A percentile compares a stretch with the other conserved stretches of the same genome.
Evolutionary conservation across 2,797 vertebrate species (phyloP).

Genomic region (Macrochelys suwanniensis): DNA sequence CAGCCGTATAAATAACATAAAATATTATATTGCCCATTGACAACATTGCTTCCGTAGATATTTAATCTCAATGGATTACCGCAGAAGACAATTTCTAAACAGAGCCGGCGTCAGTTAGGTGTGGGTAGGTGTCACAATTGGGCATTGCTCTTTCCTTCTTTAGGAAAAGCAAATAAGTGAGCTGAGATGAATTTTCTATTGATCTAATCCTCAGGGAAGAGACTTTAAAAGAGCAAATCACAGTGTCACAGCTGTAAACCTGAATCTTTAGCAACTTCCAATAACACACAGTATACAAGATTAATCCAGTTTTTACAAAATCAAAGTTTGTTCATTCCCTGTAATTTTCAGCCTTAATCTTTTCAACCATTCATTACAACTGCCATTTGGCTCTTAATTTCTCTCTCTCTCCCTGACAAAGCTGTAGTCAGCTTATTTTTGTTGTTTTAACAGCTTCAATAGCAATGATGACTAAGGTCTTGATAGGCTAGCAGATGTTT

Average conservation of each 20-base stretch:
- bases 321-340: neutral
- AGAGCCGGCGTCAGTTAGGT: neutral
- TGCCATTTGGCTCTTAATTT: neutral
- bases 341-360: neutral
- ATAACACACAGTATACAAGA: slow-evolving; percentile 1
- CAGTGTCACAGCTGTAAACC: neutral
- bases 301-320: neutral
- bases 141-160: neutral
- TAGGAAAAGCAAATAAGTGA: neutral
- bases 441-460: neutral
- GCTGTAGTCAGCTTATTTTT: neutral
- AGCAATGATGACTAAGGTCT: neutral
- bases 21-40: neutral
- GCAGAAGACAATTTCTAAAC: neutral
- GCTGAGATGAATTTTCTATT: neutral
- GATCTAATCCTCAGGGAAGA: slow-evolving; percentile 7
- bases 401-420: neutral
- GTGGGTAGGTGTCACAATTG: neutral
- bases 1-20: rapidly evolving
- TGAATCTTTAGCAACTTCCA: neutral
- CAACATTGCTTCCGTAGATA: neutral
- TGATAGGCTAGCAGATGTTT: neutral
- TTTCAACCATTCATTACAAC: neutral
- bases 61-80: neutral
- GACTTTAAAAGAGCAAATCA: neutral